Conservation (phyloP, 2,113 vertebrate genomes). For the Rhinopomastus cyanomelas region DNA sequence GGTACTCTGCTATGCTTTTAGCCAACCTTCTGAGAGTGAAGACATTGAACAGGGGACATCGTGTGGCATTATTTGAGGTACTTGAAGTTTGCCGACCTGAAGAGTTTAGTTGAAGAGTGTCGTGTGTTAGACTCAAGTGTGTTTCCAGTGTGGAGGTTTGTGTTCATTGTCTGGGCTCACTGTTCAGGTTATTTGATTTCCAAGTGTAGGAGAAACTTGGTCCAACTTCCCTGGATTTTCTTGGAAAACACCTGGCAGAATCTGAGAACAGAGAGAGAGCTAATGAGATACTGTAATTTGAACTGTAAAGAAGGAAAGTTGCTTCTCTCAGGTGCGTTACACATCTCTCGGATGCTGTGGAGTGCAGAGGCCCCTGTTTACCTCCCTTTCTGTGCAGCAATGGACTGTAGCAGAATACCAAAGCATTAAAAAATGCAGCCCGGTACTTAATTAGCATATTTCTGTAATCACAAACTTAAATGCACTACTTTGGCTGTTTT, state of each 20-base stretch:
- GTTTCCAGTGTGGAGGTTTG: conserved; percentile 45
- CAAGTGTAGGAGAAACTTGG: neutral
- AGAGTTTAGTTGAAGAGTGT: neutral
- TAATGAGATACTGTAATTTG: conserved; percentile 37
- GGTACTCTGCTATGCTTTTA: conserved; percentile 16
- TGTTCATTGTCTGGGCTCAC: conserved; percentile 6
- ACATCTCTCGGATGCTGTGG: neutral
- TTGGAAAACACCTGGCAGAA: neutral
- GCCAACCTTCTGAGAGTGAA: neutral
- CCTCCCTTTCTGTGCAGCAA: neutral
- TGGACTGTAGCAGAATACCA: conserved; percentile 41
- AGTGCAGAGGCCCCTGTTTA: neutral
- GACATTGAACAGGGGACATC: conserved; percentile 5
- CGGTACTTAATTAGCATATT: conserved; percentile 48
- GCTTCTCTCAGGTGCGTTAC: neutral
- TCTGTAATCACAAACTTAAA: conserved; percentile 66
- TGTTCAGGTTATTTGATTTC: neutral
- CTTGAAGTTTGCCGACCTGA: neutral
- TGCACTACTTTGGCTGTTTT: conserved; percentile 49
- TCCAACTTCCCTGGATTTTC: neutral
- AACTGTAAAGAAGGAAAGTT: neutral
- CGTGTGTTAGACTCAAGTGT: conserved; percentile 33
- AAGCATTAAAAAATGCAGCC: conserved; percentile 50
- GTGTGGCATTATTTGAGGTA: neutral
- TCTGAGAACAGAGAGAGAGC: neutral